Evolutionary conservation across 2,888 invertebrate species (phyloP).

Genomic region (Hoplodrina ambigua): DNA sequence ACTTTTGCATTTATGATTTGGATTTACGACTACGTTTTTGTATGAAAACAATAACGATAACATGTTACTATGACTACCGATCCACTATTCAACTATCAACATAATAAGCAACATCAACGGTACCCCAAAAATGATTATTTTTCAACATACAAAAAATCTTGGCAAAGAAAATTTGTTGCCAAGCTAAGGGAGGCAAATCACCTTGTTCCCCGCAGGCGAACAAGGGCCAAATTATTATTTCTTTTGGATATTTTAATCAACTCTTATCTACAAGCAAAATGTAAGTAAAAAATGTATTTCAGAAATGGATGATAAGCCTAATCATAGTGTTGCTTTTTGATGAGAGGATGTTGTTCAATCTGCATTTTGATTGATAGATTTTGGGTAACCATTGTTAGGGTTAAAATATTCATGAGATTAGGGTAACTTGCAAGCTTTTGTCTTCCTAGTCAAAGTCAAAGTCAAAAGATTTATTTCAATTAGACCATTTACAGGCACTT

Average conservation of each 20-base stretch:
- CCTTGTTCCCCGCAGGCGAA: slow-evolving; percentile 62
- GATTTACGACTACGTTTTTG: too few species aligned
- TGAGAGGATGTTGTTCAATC: slow-evolving; percentile 31
- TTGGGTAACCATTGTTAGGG: not conserved
- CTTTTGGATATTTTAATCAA: slow-evolving; percentile 59
- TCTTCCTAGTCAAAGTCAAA: not conserved
- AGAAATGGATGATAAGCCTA: slow-evolving; percentile 28
- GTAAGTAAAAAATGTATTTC: slow-evolving; percentile 40
- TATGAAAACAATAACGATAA: not conserved
- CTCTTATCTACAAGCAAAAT: slow-evolving; percentile 40
- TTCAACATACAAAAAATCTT: slow-evolving; percentile 34
- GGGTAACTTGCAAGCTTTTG: slow-evolving; percentile 8
- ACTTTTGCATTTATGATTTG: too few species aligned
- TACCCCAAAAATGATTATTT: slow-evolving; percentile 28
- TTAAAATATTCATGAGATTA: slow-evolving; percentile 34
- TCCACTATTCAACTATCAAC: not conserved
- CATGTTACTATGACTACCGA: not conserved
- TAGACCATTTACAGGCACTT: too few species aligned
- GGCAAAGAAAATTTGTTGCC: slow-evolving; percentile 38
- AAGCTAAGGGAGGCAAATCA: slow-evolving; percentile 56
- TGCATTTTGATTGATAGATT: slow-evolving; percentile 25
- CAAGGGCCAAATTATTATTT: slow-evolving; percentile 53
- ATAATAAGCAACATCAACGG: slow-evolving; percentile 19
- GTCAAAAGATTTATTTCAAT: too few species aligned
- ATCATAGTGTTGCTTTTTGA: slow-evolving; percentile 27